These are phyloP conservation scores for Calliphora vicina DNA, from an alignment of 1,140 invertebrate species.

Conservation along the genomic window DNA sequence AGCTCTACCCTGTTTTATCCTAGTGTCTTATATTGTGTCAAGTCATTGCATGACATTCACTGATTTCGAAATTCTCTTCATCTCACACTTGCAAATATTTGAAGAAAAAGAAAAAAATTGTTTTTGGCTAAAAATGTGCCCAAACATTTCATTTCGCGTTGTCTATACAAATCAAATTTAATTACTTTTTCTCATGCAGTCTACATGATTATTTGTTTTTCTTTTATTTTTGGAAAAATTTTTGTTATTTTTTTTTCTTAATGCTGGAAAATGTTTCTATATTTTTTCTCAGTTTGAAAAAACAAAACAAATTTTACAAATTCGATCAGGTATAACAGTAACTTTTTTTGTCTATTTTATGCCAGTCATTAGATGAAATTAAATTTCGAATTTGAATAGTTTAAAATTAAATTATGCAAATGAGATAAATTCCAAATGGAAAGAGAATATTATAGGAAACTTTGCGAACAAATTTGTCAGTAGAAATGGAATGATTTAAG, in stretches of 20 bases:
- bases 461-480: too few species aligned
- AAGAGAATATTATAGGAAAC: too few species aligned
- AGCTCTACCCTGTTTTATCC: background rate
- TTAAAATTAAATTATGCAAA: background rate
- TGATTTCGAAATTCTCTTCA: background rate
- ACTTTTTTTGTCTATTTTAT: background rate
- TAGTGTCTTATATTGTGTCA: slow-evolving; percentile 34
- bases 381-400: background rate
- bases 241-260: background rate
- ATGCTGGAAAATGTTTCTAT: background rate
- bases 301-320: background rate
- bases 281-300: background rate
- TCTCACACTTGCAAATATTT: background rate
- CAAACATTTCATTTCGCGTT: slow-evolving; percentile 36
- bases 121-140: too few species aligned
- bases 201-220: background rate
- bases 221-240: background rate
- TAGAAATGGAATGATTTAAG: too few species aligned
- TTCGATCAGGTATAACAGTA: background rate
- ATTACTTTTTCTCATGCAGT: slow-evolving; percentile 57
- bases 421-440: too few species aligned
- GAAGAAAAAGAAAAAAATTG: background rate
- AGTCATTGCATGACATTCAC: slow-evolving; percentile 55
- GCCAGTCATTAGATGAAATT: background rate
- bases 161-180: slow-evolving; percentile 50